phyloP scores from a whole-genome alignment of 2,888 invertebrate genomes.

The Drosophila koepferae region DNA sequence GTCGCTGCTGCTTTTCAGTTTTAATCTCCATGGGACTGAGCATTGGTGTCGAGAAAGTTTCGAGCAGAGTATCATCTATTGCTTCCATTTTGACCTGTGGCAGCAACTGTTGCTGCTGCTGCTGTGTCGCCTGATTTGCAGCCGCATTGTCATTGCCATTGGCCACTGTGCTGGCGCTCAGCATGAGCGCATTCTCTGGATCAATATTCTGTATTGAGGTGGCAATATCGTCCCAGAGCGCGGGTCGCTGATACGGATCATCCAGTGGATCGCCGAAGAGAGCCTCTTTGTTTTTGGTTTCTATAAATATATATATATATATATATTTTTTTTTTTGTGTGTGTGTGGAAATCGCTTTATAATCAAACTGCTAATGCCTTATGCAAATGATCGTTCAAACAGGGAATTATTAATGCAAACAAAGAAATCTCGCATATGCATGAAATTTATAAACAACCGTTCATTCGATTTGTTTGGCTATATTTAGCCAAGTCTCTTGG shows the following conservation, averaged over 20 bases:
- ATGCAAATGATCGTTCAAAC: conserved; percentile 62
- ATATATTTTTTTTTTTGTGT: neutral
- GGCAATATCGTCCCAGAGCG: conserved; percentile 96
- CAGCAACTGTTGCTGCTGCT: conserved; percentile 64
- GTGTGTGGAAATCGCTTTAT: conserved; percentile 52
- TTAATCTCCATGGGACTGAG: conserved; percentile 93
- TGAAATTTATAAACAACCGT: conserved; percentile 73
- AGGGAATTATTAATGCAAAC: conserved; percentile 69
- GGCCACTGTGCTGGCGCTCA: conserved; percentile 87
- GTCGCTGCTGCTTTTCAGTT: conserved; percentile 88
- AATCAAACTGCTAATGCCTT: conserved; percentile 67
- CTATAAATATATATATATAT: conserved; percentile 46
- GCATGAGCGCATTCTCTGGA: conserved; percentile 95
- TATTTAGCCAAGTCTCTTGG: conserved; percentile 44
- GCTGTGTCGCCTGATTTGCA: conserved; percentile 34
- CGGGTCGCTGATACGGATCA: conserved; percentile 94
- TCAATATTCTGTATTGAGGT: conserved; percentile 96
- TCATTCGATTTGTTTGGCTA: conserved; percentile 61
- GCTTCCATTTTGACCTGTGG: conserved; percentile 92
- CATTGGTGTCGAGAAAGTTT: conserved; percentile 89
- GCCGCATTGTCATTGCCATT: conserved; percentile 49
- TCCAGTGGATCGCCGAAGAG: conserved; percentile 86
- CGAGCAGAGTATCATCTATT: conserved; percentile 88
- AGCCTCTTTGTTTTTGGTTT: conserved; percentile 85
- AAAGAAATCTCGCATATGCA: conserved; percentile 80